Base-by-base conservation (phyloP, 2,797 vertebrate species). In the Sebastes itinus region DNA sequence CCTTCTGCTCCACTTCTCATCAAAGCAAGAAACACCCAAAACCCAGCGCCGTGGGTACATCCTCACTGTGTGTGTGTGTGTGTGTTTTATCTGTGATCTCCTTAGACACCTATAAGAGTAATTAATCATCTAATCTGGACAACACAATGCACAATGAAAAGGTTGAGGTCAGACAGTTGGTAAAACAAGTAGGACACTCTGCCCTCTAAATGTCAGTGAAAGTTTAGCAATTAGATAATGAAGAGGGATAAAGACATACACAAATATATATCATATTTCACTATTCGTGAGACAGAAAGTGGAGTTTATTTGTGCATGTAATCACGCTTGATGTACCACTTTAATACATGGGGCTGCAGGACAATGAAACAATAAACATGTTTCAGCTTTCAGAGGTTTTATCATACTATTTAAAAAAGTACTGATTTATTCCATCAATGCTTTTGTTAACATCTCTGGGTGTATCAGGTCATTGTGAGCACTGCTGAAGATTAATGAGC, bases 1-100 rank as follows among this genome's bases (percentile, higher is more conserved):
- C 89, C 90, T 92, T 92, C 88, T 93, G 94, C 92, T 94, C 92
- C 85, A 94, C 86, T 95, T 94, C 90, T 92, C 83, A 80, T 84
- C 81, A 81, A 79, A 85, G 82, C 76, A 72, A 91, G 83, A 93
- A 85, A 89, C 81, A 91, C 86, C 87, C 80, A 79, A 88, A 80
- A 77, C 72, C 65, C 61, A 80, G 49, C 4, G 20, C 64, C 62
- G 23, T 71, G 72, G 77, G 78, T 86, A 71, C 82, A 78, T 81
- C 85, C 78, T 88, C 80, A 67, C 25, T 72, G 77, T 58, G 79
- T 78, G 11, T 63, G 60, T 73, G 79, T 79, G 20, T 63, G 61
- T 76, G 32, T 59, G 78, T 79, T 72, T 35, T 54, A 65, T 79
- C 75, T 77, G 59, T 62, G 66, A 82, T 87, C 73, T 87, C 86